Evolutionary conservation across 1,140 invertebrate species (phyloP).

Genomic region (Lordiphosa stackelbergi): DNA sequence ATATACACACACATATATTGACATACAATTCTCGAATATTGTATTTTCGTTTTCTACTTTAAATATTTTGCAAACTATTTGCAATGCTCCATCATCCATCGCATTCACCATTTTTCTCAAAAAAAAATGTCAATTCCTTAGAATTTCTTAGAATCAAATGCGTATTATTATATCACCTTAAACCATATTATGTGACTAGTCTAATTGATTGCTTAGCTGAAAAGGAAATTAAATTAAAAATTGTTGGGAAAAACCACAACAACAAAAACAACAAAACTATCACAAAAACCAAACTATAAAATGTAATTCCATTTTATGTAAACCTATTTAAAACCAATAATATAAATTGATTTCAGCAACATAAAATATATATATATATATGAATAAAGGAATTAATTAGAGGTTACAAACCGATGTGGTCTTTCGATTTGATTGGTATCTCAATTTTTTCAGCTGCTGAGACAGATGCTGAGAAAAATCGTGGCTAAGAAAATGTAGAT

Average conservation of each 20-base stretch:
- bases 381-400: constrained; percentile 71
- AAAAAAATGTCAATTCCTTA: constrained; percentile 64
- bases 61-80: constrained; percentile 21
- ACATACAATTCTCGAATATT: constrained; percentile 46
- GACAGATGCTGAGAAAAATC: too few relatives aligned
- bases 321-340: constrained; percentile 31
- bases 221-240: constrained; percentile 30
- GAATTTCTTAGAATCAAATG: constrained; percentile 74
- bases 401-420: constrained; percentile 8
- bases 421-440: too few relatives aligned
- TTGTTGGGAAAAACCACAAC: constrained; percentile 16
- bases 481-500: too few relatives aligned
- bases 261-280: constrained; percentile 36
- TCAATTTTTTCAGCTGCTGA: too few relatives aligned
- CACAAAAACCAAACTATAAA: constrained; percentile 33
- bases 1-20: constrained; percentile 1
- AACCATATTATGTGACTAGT: constrained; percentile 74
- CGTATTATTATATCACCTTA: constrained; percentile 62
- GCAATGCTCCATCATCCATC: constrained; percentile 29
- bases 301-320: constrained; percentile 68
- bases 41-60: constrained; percentile 9
- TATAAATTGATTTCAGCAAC: constrained; percentile 61
- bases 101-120: constrained; percentile 4
- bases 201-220: constrained; percentile 65
- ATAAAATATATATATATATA: constrained; percentile 20